phyloP scores from a whole-genome alignment of 2,113 vertebrate species.

The Manacus vitellinus region DNA sequence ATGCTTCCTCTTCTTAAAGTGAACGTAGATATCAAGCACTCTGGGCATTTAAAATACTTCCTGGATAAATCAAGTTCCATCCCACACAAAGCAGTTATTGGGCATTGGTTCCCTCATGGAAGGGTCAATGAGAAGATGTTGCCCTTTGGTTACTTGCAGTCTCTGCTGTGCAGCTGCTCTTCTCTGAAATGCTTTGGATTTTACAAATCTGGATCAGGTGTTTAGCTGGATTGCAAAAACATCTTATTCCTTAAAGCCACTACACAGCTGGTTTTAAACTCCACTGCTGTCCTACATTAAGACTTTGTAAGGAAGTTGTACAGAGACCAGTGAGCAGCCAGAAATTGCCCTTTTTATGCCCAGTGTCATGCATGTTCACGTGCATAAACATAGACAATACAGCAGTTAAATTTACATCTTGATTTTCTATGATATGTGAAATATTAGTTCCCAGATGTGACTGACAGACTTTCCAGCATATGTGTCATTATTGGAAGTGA shows the following conservation, averaged over 20 bases:
- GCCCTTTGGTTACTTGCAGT: fast-evolving
- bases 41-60: background rate
- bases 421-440: background rate
- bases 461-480: background rate
- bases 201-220: background rate
- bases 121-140: background rate
- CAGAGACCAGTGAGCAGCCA: background rate
- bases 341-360: background rate
- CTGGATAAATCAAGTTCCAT: background rate
- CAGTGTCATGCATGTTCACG: background rate
- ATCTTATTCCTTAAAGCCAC: background rate
- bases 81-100: background rate
- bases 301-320: background rate
- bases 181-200: background rate
- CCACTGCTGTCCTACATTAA: background rate
- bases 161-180: background rate
- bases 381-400: background rate
- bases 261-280: background rate
- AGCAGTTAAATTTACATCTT: background rate
- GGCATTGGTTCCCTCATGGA: background rate
- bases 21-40: background rate
- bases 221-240: background rate
- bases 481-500: background rate
- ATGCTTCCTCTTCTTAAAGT: background rate
- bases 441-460: background rate